phyloP scores from a whole-genome alignment of 2,888 invertebrate species.

The Azorinus chamasolen region DNA sequence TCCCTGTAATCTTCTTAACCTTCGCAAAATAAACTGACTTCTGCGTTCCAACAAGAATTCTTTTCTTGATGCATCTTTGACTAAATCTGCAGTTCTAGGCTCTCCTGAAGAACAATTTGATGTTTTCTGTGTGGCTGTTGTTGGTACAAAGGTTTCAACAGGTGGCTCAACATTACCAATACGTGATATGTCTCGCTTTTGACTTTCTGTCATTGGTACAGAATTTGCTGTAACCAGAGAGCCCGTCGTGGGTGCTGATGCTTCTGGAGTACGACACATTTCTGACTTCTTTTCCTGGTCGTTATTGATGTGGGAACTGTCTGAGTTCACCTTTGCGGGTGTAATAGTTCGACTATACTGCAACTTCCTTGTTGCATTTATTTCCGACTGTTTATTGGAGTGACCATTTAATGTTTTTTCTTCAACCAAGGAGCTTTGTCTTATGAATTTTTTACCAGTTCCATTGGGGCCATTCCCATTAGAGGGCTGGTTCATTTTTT shows the following conservation, averaged over 20 bases:
- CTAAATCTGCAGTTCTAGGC: constrained; percentile 48
- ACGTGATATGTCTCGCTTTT: background rate
- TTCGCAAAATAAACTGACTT: constrained; percentile 91
- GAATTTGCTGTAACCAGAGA: background rate
- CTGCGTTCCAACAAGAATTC: constrained; percentile 86
- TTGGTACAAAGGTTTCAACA: background rate
- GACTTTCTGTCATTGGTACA: background rate
- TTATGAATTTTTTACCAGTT: constrained; percentile 49
- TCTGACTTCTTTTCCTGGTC: constrained; percentile 11
- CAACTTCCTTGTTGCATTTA: background rate
- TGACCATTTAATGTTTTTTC: constrained; percentile 59
- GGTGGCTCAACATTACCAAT: too few species aligned
- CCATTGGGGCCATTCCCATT: constrained; percentile 55
- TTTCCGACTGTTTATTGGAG: constrained; percentile 6
- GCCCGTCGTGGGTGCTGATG: background rate
- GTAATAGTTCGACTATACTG: constrained; percentile 2
- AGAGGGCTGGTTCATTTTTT: constrained; percentile 70
- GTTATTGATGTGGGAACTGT: background rate
- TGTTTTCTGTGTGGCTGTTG: background rate
- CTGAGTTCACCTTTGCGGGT: background rate
- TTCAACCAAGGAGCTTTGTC: constrained; percentile 44
- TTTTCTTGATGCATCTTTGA: constrained; percentile 55
- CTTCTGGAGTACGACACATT: constrained; percentile 51
- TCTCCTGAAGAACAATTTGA: constrained; percentile 4
- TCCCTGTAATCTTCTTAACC: constrained; percentile 92